Conservation (phyloP, 2,797 vertebrate species). For the Netta rufina region DNA sequence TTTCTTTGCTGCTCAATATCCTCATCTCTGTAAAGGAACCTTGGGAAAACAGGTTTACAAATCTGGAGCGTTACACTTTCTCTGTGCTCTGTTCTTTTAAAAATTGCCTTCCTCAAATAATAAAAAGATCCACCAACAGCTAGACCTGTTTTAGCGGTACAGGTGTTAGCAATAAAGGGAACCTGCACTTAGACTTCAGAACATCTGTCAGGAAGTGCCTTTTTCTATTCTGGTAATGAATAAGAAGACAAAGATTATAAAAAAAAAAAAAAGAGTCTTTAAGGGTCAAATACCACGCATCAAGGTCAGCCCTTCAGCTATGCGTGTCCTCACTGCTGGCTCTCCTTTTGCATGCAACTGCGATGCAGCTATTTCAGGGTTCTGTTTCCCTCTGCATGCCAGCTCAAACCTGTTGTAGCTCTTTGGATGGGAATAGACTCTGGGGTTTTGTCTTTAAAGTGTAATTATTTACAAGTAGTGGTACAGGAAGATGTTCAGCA, state of each 20-base stretch:
- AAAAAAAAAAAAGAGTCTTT: not conserved
- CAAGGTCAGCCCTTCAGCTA: not conserved
- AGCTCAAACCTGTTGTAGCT: not conserved
- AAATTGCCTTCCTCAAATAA: not conserved
- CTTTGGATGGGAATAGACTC: not conserved
- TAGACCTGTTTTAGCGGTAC: not conserved
- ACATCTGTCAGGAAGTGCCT: not conserved
- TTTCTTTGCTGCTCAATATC: not conserved
- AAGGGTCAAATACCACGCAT: not conserved
- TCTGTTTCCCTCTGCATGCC: not conserved
- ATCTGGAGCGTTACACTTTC: not conserved
- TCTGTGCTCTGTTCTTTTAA: not conserved
- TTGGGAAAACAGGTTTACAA: not conserved
- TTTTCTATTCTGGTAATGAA: not conserved
- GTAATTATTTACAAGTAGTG: not conserved
- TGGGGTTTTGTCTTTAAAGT: not conserved
- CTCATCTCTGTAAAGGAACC: not conserved
- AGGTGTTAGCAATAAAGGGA: not conserved
- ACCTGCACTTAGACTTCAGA: not conserved
- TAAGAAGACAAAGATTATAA: not conserved
- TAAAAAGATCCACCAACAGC: not conserved
- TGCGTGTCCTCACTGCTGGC: rapidly evolving
- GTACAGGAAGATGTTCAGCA: not conserved
- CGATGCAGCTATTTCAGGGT: not conserved
- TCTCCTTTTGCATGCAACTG: not conserved